phyloP scores from a whole-genome alignment of 2,113 vertebrate genomes.

The Heloderma charlesbogerti region DNA sequence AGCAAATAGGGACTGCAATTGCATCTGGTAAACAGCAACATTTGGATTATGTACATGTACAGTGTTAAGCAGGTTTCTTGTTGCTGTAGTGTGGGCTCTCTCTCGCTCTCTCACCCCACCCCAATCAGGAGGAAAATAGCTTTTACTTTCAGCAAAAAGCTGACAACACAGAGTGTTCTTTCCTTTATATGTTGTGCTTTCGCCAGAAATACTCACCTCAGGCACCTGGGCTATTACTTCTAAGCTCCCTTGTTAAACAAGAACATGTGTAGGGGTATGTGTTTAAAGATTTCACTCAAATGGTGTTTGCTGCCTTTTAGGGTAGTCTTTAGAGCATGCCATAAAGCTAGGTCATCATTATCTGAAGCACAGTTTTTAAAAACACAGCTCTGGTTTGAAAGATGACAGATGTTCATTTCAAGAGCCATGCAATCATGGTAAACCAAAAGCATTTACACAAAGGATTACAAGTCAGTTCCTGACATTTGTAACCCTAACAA shows the following conservation, averaged over 20 bases:
- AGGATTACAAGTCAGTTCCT: not conserved
- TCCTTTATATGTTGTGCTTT: not conserved
- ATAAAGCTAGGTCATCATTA: not conserved
- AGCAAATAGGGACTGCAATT: not conserved
- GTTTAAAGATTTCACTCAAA: not conserved
- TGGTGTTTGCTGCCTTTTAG: not conserved
- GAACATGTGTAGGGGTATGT: fast-evolving
- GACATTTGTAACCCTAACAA: not conserved
- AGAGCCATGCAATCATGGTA: not conserved
- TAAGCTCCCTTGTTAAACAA: not conserved
- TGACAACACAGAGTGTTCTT: fast-evolving
- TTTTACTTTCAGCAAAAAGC: not conserved
- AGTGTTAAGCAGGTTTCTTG: not conserved
- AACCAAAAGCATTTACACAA: not conserved
- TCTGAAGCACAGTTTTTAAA: conserved; percentile 6
- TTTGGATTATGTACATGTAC: not conserved
- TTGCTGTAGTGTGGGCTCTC: not conserved
- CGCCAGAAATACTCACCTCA: not conserved
- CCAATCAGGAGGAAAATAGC: fast-evolving
- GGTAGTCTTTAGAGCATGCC: not conserved
- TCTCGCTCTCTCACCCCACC: not conserved
- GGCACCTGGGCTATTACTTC: not conserved
- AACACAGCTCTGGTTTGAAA: not conserved
- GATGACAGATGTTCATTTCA: conserved; percentile 2
- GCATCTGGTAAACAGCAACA: not conserved